phyloP scores from a whole-genome alignment of 1,140 invertebrate genomes.

The Trissolcus basalis region DNA sequence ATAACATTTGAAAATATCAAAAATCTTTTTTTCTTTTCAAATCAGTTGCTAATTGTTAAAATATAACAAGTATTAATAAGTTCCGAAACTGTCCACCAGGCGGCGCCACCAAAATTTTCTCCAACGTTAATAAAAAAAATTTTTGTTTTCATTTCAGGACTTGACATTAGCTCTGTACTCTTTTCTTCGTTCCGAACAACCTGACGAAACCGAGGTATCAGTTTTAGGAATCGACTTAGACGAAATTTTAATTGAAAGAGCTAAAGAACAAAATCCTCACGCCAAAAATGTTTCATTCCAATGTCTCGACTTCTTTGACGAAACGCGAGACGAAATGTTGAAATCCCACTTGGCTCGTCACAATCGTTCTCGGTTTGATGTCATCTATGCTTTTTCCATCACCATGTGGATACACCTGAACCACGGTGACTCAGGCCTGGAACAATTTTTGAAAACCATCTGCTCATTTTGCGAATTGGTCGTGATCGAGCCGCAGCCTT shows the following conservation, averaged over 20 bases:
- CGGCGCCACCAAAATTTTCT: not conserved
- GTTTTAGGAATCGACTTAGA: conserved; percentile 87
- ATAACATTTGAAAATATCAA: too few species aligned
- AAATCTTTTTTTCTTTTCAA: too few species aligned
- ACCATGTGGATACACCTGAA: conserved; percentile 94
- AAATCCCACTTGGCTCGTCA: conserved; percentile 71
- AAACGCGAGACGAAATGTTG: conserved; percentile 69
- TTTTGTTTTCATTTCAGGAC: conserved; percentile 74
- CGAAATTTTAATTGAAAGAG: conserved; percentile 81
- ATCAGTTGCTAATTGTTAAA: too few species aligned
- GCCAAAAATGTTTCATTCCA: conserved; percentile 76
- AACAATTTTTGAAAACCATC: conserved; percentile 78
- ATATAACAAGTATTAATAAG: not conserved
- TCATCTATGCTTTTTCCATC: conserved; percentile 86
- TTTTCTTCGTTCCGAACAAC: conserved; percentile 75
- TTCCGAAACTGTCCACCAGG: not conserved
- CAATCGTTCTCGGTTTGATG: conserved; percentile 79
- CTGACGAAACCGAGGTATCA: conserved; percentile 68
- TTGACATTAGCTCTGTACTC: conserved; percentile 79
- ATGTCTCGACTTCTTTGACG: conserved; percentile 80
- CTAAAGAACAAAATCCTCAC: conserved; percentile 75
- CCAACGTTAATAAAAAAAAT: not conserved
- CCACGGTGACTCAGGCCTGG: conserved; percentile 83
- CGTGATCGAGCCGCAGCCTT: conserved; percentile 87
- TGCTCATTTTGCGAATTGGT: conserved; percentile 77